These are phyloP conservation scores for Eupithecia vulgata DNA, from an alignment of 2,888 invertebrate genomes.

Conservation along the genomic window DNA sequence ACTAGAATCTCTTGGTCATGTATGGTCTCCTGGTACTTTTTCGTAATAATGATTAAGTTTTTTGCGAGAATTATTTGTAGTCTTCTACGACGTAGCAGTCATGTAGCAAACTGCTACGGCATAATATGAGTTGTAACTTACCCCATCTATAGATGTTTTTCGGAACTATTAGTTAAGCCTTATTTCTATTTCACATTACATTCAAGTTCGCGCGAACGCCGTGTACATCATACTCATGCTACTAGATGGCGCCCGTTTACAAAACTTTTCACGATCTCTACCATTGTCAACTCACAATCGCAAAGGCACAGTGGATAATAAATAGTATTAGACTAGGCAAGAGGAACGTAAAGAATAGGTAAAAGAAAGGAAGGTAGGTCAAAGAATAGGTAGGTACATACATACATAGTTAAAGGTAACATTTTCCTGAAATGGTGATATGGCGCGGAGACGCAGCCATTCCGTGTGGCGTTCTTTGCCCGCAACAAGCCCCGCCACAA, in stretches of 20 bases:
- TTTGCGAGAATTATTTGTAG: too few species aligned
- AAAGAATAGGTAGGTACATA: too few species aligned
- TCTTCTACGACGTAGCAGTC: slow-evolving; percentile 17
- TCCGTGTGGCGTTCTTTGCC: not conserved
- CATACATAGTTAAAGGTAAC: too few species aligned
- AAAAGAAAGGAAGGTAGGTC: too few species aligned
- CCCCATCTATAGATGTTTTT: slow-evolving; percentile 23
- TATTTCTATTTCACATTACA: not conserved
- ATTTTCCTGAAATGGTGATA: not conserved
- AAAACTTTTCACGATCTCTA: too few species aligned
- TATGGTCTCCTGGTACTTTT: too few species aligned
- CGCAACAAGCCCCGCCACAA: not conserved
- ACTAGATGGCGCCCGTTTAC: slow-evolving; percentile 31
- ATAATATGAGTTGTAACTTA: not conserved
- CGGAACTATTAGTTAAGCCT: not conserved
- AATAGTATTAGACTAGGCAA: too few species aligned
- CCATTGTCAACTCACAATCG: too few species aligned
- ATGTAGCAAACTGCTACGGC: slow-evolving; percentile 18
- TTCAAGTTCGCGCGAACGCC: not conserved
- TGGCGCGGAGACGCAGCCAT: not conserved
- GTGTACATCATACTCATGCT: not conserved
- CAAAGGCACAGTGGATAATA: too few species aligned
- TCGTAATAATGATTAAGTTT: too few species aligned
- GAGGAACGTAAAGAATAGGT: too few species aligned
- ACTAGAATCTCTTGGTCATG: too few species aligned